Percentiles rank a stretch among this genome's conserved stretches.
phyloP scores from a whole-genome alignment of 2,888 invertebrate genomes.

The Sisyra terminalis region DNA sequence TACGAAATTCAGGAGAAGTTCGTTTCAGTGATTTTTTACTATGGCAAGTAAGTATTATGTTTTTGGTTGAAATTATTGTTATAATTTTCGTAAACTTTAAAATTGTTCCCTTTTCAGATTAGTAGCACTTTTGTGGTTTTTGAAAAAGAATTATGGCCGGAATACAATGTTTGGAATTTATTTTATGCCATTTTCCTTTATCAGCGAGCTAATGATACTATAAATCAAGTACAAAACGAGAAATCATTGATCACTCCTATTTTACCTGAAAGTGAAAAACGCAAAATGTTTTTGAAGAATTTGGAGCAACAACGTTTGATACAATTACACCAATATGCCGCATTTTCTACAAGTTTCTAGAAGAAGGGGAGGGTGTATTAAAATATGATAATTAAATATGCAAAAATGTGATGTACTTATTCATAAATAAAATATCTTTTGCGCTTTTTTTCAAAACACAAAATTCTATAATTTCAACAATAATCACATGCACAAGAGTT shows the following conservation, averaged over 20 bases:
- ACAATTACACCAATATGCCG: conserved; percentile 17
- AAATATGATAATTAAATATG: no score
- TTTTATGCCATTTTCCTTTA: conserved; percentile 73
- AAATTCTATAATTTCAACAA: no score
- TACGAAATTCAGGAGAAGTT: conserved; percentile 93
- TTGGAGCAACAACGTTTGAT: conserved; percentile 24
- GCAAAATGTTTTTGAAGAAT: conserved; percentile 27
- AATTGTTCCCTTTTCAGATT: conserved; percentile 36
- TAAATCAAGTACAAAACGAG: conserved; percentile 10
- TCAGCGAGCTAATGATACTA: conserved; percentile 35
- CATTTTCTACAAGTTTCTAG: conserved; percentile 9
- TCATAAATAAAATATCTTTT: no score
- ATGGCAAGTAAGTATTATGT: conserved; percentile 62
- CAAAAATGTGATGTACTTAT: no score
- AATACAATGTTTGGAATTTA: conserved; percentile 85
- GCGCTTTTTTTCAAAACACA: no score
- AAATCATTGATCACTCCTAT: neutral
- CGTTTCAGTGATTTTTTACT: conserved; percentile 86
- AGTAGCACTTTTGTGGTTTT: conserved; percentile 72
- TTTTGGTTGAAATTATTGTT: neutral
- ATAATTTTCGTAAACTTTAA: conserved; percentile 2
- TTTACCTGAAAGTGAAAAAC: conserved; percentile 17
- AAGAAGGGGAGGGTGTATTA: no score
- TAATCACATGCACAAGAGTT: no score
- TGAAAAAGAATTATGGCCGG: conserved; percentile 87